Evolutionary conservation across 2,113 vertebrate species (phyloP).

Genomic region (Aix galericulata): DNA sequence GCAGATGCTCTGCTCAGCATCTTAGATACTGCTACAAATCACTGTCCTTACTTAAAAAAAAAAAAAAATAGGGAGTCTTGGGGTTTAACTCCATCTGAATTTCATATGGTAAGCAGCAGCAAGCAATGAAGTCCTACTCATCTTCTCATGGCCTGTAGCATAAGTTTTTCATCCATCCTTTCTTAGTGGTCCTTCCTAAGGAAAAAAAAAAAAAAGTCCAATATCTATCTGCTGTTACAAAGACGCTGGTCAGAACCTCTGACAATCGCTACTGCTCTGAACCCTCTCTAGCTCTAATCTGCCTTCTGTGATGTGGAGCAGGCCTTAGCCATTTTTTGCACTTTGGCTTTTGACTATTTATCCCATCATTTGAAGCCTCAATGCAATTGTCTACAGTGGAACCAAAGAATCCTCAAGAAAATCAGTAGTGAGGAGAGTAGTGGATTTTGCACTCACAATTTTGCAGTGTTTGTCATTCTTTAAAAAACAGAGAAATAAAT

Average conservation of each 20-base stretch:
- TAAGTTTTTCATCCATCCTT: background rate
- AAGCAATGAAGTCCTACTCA: background rate
- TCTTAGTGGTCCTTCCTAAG: background rate
- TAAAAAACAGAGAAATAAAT: background rate
- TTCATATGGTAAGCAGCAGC: background rate
- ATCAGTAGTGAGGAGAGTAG: background rate
- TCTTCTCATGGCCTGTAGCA: background rate
- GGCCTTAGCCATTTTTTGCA: background rate
- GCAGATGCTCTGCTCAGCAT: background rate
- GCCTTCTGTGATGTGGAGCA: background rate
- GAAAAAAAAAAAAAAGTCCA: background rate
- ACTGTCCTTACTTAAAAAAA: background rate
- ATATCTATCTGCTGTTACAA: background rate
- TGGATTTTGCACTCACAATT: background rate
- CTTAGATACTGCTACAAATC: background rate
- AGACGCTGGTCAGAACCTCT: background rate
- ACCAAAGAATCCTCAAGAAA: background rate
- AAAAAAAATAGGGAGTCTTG: too few relatives aligned
- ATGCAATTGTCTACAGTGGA: background rate
- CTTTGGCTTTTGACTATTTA: background rate
- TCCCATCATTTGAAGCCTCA: background rate
- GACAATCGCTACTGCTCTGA: background rate
- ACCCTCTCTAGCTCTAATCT: background rate
- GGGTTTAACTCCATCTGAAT: background rate
- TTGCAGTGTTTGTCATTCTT: background rate